Conservation (phyloP, 2,888 invertebrate species). For the Ptychoptera albimana region DNA sequence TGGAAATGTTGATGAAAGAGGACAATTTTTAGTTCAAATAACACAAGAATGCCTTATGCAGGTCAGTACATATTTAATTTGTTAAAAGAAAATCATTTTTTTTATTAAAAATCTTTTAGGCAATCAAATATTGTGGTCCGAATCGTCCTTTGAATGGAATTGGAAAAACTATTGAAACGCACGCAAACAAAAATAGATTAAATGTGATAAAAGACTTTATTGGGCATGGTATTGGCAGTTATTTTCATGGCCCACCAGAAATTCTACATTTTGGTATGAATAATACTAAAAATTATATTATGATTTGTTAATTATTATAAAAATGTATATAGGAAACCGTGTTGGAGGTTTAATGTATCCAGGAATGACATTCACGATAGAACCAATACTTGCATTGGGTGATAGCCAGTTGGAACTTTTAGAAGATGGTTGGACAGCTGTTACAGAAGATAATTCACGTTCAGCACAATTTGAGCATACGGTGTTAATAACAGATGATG, state of each 20-base stretch:
- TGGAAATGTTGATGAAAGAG: constrained; percentile 66
- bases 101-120: constrained; percentile 21
- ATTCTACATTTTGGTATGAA: constrained; percentile 66
- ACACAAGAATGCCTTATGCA: constrained; percentile 54
- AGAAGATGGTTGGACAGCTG: constrained; percentile 86
- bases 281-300: neutral
- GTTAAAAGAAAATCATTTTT: neutral
- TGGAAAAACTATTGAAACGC: constrained; percentile 46
- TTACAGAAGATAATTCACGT: constrained; percentile 64
- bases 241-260: constrained; percentile 87
- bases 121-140: constrained; percentile 44
- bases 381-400: constrained; percentile 75
- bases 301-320: neutral
- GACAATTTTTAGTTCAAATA: constrained; percentile 46
- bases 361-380: constrained; percentile 94
- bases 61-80: constrained; percentile 26
- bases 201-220: constrained; percentile 63
- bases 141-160: constrained; percentile 40
- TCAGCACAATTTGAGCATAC: constrained; percentile 90
- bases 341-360: constrained; percentile 55
- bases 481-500: constrained; percentile 60
- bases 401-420: constrained; percentile 45
- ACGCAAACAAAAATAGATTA: constrained; percentile 44
- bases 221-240: constrained; percentile 85
- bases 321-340: constrained; percentile 38